Base-by-base conservation (phyloP, 1,140 invertebrate genomes). In the Theocolax elegans region DNA sequence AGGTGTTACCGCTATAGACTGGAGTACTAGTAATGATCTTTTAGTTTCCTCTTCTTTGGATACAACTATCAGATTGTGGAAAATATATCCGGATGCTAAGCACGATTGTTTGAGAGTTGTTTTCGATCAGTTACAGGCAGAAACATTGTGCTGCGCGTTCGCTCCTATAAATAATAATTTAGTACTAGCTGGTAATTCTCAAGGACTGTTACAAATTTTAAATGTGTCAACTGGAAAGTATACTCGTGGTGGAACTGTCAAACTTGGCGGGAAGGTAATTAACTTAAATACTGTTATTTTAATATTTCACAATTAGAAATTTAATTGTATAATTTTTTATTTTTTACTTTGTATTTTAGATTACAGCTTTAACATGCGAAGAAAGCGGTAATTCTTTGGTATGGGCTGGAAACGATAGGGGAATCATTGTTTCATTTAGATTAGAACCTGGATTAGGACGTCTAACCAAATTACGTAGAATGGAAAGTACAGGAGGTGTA, bases 101-200 rank as follows among this genome's bases (percentile, higher is more conserved):
- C 68, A 80, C 1, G 72, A 76, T 80, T 94, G 93, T 77, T 85
- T 96, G 66, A 83, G 93, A 63, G 86, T 87, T 35, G 89, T 93
- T 27, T 79, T 79, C 54, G 92, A 93, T 82, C 90, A 89, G 72
- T 83, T 90, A 38, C 80, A 80, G 44, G 86, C 88, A 15, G 89
- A 92, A 78, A 85, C 95, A 48, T 85, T 93, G 1, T 93, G 90
- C 72, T 95, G 93, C 82, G 87, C 90, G 27, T 96, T 96, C 83
- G 92, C 94, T 80, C 94, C 94, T 1, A 87, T 90, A 21, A 97
- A 97, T 82, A 95, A 96, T 79, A 96, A 97, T 86, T 91, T 96
- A 86, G 90, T 95, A 75, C 89, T 94, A 79, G 92, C 92, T 69
- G 94, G 94, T 1, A 96, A 94, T 80, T 90, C 89, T 13, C 88